A percentile compares a stretch with the other conserved stretches of the same genome.
phyloP scores from a whole-genome alignment of 1,140 invertebrate species.

The Mya arenaria region DNA sequence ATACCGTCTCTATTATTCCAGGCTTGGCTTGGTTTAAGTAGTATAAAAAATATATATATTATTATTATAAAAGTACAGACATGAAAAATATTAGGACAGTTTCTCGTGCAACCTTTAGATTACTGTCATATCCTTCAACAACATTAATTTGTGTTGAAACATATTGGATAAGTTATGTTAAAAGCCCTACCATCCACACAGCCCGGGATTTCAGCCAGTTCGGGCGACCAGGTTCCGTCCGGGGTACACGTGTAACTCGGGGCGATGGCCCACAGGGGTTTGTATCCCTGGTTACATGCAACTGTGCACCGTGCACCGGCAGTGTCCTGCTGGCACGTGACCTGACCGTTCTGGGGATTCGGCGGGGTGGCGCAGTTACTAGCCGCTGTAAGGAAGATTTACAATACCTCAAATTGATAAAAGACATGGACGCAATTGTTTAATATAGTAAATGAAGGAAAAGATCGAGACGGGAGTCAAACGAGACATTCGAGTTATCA shows the following conservation, averaged over 20 bases:
- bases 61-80: neutral
- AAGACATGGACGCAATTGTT: too few species aligned
- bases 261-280: constrained; percentile 85
- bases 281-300: constrained; percentile 85
- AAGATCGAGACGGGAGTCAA: too few species aligned
- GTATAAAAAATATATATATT: constrained; percentile 21
- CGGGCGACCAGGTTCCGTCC: constrained; percentile 86
- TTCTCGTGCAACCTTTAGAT: too few species aligned
- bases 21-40: too few species aligned
- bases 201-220: constrained; percentile 85
- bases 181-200: constrained; percentile 88
- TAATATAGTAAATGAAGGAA: too few species aligned
- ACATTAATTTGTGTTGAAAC: too few species aligned
- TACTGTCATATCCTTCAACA: too few species aligned
- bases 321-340: constrained; percentile 56
- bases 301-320: constrained; percentile 83
- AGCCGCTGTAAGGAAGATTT: constrained; percentile 53
- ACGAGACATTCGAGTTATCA: too few species aligned
- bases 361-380: constrained; percentile 59
- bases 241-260: constrained; percentile 86
- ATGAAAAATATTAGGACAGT: too few species aligned
- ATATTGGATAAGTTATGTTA: too few species aligned
- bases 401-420: too few species aligned
- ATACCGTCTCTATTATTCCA: too few species aligned
- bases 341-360: constrained; percentile 60